phyloP scores from a whole-genome alignment of 2,888 invertebrate species.

The Monochamus alternatus region DNA sequence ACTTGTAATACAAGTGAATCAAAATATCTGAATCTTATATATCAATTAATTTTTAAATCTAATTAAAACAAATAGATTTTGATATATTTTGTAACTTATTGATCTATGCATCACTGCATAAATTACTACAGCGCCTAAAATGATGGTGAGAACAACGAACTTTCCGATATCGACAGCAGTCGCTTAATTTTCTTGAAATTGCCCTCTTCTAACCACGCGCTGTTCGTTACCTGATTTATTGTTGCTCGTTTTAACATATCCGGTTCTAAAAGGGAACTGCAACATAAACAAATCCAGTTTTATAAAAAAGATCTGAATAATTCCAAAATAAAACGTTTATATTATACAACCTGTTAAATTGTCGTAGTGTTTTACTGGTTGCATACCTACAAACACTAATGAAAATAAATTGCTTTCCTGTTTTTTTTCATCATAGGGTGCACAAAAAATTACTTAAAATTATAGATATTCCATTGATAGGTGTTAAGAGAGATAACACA shows the following conservation, averaged over 20 bases:
- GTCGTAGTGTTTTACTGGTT: neutral
- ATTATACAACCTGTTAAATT: too few species aligned
- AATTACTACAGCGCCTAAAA: neutral
- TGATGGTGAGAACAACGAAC: constrained; percentile 41
- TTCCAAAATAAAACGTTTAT: too few species aligned
- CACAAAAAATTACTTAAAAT: too few species aligned
- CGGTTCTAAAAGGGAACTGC: constrained; percentile 71
- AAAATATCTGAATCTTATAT: too few species aligned
- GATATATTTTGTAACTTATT: constrained; percentile 5
- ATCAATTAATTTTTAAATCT: neutral
- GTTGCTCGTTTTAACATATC: constrained; percentile 71
- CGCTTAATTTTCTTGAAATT: constrained; percentile 42
- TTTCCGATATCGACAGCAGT: constrained; percentile 50
- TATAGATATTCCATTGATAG: too few species aligned
- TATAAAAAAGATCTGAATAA: neutral
- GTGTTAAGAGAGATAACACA: too few species aligned
- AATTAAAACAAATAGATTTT: constrained; percentile 14
- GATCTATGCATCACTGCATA: neutral
- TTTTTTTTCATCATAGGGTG: too few species aligned
- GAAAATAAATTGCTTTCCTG: too few species aligned
- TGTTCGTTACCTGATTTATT: constrained; percentile 66
- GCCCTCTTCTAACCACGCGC: constrained; percentile 65
- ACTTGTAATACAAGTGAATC: too few species aligned
- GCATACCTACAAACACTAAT: neutral
- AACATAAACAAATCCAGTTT: neutral